Conservation (phyloP, 2,888 invertebrate genomes). For the Salpingus planirostris region DNA sequence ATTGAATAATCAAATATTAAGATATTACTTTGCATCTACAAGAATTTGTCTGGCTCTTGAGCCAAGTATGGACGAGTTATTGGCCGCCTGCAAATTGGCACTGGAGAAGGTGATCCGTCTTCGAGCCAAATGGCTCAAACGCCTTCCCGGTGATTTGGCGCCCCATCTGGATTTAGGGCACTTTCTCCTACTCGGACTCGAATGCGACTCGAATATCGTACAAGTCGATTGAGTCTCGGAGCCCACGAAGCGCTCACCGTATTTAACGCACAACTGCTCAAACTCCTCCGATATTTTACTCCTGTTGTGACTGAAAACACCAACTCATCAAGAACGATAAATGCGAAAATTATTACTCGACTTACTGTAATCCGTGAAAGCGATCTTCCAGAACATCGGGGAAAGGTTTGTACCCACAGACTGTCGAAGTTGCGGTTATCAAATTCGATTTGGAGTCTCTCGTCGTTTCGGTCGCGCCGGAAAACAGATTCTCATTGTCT, state of each 20-base stretch:
- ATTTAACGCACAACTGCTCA: conserved; percentile 56
- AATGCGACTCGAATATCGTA: conserved; percentile 52
- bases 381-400: too few relatives aligned
- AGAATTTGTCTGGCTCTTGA: conserved; percentile 49
- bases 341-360: too few relatives aligned
- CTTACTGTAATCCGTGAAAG: too few relatives aligned
- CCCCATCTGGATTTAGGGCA: conserved; percentile 43
- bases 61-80: conserved; percentile 37
- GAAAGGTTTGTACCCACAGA: too few relatives aligned
- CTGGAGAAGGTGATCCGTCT: conserved; percentile 69
- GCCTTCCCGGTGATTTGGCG: conserved; percentile 62
- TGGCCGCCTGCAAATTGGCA: conserved; percentile 48
- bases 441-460: too few relatives aligned
- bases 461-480: conserved; percentile 14
- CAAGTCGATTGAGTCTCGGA: conserved; percentile 64
- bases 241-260: conserved; percentile 63
- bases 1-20: background rate
- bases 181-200: conserved; percentile 52
- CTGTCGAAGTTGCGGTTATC: too few relatives aligned
- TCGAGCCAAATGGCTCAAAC: conserved; percentile 68
- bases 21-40: conserved; percentile 54
- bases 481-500: conserved; percentile 29
- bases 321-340: too few relatives aligned
- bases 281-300: conserved; percentile 61
- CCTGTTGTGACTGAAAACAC: conserved; percentile 60